phyloP scores from a whole-genome alignment of 2,797 vertebrate species.

The Rhinella marina region DNA sequence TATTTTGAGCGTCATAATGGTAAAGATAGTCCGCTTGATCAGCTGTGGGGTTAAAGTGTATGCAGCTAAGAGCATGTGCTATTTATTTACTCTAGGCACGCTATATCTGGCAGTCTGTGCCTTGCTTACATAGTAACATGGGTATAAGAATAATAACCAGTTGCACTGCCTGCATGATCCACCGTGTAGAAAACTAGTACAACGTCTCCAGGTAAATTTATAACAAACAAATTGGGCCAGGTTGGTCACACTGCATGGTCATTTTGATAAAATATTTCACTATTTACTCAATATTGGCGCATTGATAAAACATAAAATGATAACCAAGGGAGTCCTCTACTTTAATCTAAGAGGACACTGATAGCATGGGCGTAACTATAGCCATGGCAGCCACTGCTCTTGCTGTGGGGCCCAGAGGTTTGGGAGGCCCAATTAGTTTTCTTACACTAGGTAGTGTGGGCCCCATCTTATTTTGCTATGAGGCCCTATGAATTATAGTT shows the following conservation, averaged over 20 bases:
- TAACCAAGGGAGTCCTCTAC: no score
- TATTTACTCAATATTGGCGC: not conserved
- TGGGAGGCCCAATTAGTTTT: no score
- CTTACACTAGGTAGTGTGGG: no score
- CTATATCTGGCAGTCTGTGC: slow-evolving; percentile 25
- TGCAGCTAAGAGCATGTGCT: not conserved
- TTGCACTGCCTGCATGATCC: not conserved
- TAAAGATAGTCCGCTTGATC: slow-evolving; percentile 26
- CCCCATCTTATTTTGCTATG: no score
- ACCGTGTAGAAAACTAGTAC: not conserved
- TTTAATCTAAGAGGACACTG: no score
- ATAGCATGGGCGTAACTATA: no score
- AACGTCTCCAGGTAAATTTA: not conserved
- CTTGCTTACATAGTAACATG: slow-evolving; percentile 33
- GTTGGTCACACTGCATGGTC: not conserved
- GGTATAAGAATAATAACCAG: slow-evolving; percentile 11
- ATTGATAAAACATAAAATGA: no score
- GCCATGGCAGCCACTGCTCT: no score
- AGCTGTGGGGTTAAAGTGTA: slow-evolving; percentile 32
- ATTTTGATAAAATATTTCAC: not conserved
- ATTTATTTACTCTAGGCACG: slow-evolving; percentile 34
- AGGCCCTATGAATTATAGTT: no score
- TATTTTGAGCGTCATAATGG: slow-evolving; percentile 20
- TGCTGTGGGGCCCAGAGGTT: no score
- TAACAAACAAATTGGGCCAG: not conserved